phyloP scores from a whole-genome alignment of 37 sponge, comb jelly and placozoan genomes.

The Theonella swinhoei region DNA sequence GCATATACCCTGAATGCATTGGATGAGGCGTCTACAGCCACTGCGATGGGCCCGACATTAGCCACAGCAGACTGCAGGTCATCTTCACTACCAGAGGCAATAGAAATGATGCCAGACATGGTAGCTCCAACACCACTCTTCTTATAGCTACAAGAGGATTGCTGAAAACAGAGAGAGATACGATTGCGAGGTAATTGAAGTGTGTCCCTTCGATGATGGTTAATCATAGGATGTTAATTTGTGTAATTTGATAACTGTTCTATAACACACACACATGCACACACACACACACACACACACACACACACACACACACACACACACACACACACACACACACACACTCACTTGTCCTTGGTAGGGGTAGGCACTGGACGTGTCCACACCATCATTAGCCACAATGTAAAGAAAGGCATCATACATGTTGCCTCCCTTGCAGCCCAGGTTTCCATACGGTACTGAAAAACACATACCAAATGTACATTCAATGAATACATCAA shows the following conservation, averaged over 20 bases:
- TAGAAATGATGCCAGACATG: slow-evolving; percentile 29
- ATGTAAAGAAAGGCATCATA: slow-evolving; percentile 50
- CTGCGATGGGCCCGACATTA: slow-evolving; percentile 49
- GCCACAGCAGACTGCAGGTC: slow-evolving; percentile 51
- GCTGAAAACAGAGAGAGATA: too few species aligned
- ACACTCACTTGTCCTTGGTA: slow-evolving; percentile 39
- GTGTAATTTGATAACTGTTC: too few species aligned
- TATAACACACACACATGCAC: too few species aligned
- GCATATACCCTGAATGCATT: slow-evolving; percentile 50
- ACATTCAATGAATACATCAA: too few species aligned
- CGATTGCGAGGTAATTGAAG: too few species aligned
- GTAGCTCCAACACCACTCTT: slow-evolving; percentile 9
- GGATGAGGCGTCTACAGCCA: slow-evolving; percentile 49
- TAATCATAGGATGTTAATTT: too few species aligned
- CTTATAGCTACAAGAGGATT: slow-evolving; percentile 43
- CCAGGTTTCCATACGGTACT: slow-evolving; percentile 64
- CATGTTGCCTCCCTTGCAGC: slow-evolving; percentile 63
- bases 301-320: too few species aligned
- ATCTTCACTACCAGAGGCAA: slow-evolving; percentile 27
- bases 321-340: too few species aligned
- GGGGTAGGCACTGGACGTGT: slow-evolving; percentile 48
- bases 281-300: too few species aligned
- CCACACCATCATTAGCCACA: slow-evolving; percentile 49
- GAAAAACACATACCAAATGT: too few species aligned
- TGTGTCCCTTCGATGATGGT: too few species aligned